These are phyloP conservation scores for Notoglanidium macrostoma DNA, from an alignment of 2,797 vertebrate species.

Conservation along the genomic window DNA sequence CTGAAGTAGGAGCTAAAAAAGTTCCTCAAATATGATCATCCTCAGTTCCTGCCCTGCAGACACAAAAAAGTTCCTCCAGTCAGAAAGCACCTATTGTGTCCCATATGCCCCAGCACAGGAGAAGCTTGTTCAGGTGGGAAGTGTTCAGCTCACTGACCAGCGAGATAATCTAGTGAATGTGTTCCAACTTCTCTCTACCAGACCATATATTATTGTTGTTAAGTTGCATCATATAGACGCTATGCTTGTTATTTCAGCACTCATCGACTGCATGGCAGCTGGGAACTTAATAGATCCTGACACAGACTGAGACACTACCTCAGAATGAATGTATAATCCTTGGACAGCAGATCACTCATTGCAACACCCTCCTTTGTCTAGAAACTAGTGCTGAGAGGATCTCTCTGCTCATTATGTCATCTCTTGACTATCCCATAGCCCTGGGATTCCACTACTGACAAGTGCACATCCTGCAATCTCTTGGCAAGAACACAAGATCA, in stretches of 20 bases:
- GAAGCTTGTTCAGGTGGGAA: neutral
- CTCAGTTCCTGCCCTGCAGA: too few species aligned
- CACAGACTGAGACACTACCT: neutral
- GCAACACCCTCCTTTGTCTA: too few species aligned
- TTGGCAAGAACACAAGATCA: neutral
- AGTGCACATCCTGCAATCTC: neutral
- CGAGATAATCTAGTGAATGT: neutral
- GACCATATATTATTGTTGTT: neutral
- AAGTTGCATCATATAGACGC: neutral
- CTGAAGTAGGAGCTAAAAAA: too few species aligned
- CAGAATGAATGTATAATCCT: neutral
- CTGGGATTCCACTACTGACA: neutral
- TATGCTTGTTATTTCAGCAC: neutral
- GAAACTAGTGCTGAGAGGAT: neutral
- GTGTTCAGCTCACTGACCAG: neutral
- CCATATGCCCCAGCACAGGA: neutral
- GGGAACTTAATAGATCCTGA: neutral
- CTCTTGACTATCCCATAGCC: neutral
- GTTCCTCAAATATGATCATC: too few species aligned
- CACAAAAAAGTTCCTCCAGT: too few species aligned
- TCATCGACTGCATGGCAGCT: neutral
- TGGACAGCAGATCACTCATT: constrained; percentile 3
- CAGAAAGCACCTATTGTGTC: too few species aligned
- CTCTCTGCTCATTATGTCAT: neutral
- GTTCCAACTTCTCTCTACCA: neutral